Conservation (phyloP, 2,888 invertebrate species). For the Iphiclides podalirius region DNA sequence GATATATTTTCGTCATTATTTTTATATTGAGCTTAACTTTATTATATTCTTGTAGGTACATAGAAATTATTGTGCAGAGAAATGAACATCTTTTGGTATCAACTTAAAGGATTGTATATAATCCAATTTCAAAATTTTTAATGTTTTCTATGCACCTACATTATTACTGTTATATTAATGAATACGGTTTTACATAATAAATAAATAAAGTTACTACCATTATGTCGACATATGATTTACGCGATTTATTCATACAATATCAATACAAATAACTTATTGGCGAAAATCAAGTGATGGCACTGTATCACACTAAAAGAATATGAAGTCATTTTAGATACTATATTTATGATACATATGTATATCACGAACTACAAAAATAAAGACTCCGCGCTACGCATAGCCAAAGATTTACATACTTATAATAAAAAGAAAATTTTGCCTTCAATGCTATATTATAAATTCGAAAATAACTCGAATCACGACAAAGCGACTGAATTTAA, state of each 20-base stretch:
- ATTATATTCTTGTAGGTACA: neutral
- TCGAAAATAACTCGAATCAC: no score
- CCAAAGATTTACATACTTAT: no score
- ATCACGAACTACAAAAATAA: no score
- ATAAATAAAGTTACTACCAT: neutral
- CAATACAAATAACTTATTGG: conserved; percentile 4
- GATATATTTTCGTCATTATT: conserved; percentile 15
- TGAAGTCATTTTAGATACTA: no score
- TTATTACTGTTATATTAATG: neutral
- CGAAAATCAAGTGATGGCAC: conserved; percentile 10
- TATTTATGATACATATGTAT: no score
- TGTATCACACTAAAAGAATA: neutral
- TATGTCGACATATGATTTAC: conserved; percentile 1
- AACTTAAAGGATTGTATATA: neutral
- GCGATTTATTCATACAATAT: neutral
- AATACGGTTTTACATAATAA: conserved; percentile 1
- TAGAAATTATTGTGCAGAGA: conserved; percentile 1
- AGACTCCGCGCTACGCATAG: no score
- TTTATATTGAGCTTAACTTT: neutral
- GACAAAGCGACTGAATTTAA: no score
- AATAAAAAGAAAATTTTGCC: no score
- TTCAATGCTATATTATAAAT: no score
- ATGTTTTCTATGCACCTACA: neutral
- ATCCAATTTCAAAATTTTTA: neutral
- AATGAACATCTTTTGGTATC: neutral